phyloP scores from a whole-genome alignment of 2,888 invertebrate genomes.

The Iphiclides podalirius region DNA sequence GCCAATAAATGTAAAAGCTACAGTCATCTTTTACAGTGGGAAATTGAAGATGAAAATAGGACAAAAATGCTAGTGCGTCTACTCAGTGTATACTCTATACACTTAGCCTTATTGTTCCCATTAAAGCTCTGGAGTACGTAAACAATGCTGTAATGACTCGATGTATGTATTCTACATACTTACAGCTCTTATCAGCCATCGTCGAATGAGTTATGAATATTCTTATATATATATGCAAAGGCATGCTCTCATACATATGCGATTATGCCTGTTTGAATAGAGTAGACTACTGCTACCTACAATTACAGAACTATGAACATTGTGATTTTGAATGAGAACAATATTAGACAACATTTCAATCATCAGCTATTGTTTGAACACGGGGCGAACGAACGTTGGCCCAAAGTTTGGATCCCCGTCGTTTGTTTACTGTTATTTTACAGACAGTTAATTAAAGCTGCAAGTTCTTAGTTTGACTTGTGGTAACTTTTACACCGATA shows the following conservation, averaged over 20 bases:
- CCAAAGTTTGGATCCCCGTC: conserved; percentile 46
- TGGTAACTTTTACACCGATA: conserved; percentile 72
- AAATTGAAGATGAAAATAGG: conserved; percentile 17
- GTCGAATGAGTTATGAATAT: conserved; percentile 12
- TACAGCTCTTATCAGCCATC: conserved; percentile 11
- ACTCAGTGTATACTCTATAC: conserved; percentile 20
- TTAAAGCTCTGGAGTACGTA: conserved; percentile 23
- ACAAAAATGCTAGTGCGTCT: conserved; percentile 16
- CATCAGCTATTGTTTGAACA: conserved; percentile 37
- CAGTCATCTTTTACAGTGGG: conserved; percentile 6
- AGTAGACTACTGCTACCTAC: conserved; percentile 11
- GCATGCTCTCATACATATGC: neutral
- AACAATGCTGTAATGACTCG: conserved; percentile 21
- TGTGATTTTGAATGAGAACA: conserved; percentile 17
- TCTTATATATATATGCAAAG: neutral
- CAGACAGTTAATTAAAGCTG: conserved; percentile 74
- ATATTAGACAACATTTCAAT: conserved; percentile 40
- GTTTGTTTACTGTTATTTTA: conserved; percentile 61
- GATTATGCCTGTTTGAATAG: conserved; percentile 10
- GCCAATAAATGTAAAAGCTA: conserved; percentile 6
- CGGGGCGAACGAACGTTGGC: conserved; percentile 28
- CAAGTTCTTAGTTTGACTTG: conserved; percentile 66
- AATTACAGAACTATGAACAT: conserved; percentile 8
- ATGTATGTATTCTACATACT: conserved; percentile 1
- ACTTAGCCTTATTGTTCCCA: conserved; percentile 24